Conservation (phyloP, 2,113 vertebrate genomes). For the Zosterops borbonicus region DNA sequence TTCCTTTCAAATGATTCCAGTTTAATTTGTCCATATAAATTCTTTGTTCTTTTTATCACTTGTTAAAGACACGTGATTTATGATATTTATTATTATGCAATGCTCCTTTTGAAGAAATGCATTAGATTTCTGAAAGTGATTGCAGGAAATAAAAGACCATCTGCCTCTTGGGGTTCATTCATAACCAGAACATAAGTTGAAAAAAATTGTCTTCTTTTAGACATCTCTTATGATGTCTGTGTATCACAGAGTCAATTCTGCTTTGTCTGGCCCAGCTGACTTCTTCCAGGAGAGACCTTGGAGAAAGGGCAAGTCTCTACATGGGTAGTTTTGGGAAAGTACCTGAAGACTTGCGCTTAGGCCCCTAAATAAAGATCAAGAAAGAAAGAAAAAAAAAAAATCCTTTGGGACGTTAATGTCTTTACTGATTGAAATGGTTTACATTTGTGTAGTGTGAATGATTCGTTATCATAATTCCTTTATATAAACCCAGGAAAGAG, state of each 20-base stretch:
- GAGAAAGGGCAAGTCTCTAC: neutral
- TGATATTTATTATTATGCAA: neutral
- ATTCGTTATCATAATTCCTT: neutral
- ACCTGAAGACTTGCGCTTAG: neutral
- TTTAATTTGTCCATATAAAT: neutral
- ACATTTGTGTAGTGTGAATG: neutral
- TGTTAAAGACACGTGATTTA: neutral
- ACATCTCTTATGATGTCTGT: accelerated
- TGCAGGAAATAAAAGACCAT: neutral
- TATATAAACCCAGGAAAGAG: neutral
- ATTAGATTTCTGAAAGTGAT: neutral
- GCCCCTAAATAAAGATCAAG: accelerated
- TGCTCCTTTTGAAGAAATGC: neutral
- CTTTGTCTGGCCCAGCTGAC: neutral
- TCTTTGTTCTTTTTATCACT: neutral
- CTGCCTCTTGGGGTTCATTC: neutral
- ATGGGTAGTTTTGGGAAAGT: neutral
- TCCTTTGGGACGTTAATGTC: neutral
- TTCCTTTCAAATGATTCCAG: neutral
- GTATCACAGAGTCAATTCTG: neutral
- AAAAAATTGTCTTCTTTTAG: neutral
- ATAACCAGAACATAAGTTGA: neutral
- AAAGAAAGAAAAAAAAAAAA: neutral
- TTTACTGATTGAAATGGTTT: neutral
- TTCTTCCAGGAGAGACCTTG: neutral